Base-by-base conservation (phyloP, 2,113 vertebrate species). In the Syngnathus scovelli region DNA sequence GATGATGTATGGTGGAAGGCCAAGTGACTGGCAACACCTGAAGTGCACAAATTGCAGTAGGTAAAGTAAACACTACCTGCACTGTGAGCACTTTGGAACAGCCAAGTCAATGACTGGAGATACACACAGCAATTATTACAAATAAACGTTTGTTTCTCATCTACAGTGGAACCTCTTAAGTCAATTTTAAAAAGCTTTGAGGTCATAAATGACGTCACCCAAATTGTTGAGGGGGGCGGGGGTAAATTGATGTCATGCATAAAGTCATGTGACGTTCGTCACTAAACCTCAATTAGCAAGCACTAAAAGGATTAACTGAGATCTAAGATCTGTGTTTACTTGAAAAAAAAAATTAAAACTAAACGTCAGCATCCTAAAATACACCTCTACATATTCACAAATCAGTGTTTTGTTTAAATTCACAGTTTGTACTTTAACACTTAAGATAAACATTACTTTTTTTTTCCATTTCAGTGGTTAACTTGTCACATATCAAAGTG, bases 11-110 rank as follows among this genome's bases (percentile, higher is more conserved):
- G 66, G 61, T 6, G 80, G 61, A 68, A 76, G 76, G 77, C 55
- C 55, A 36, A 58, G 55, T 76, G 92, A 91, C 94, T 85, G 67
- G 90, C 93, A 94, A 87, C 92, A 94, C 95, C 91, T 81, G 78
- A 99, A 98, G 95, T 95, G 95, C 95, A 88, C 94, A 95, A 86
- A 95, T 89, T 97, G 93, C 96, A 96, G 95, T 97, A 98, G 95
- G 90, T 92, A 65, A 27, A 65, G 70, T 78, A 85, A 85, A 93
- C n/a, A 62, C 96, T 98, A 99, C 92, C 94, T 98, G 96, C 97
- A 99, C 95, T 97, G 94, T 95, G 95, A 97, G 96, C 97, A 98
- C 95, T 98, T 99, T 98, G 94, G 93, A 90, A 93, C 93, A 90
- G 89, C 94, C 75, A 78, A 88, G 93, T 92, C 90, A 64, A 88